phyloP scores from a whole-genome alignment of 2,113 vertebrate species.

The Corapipo altera region DNA sequence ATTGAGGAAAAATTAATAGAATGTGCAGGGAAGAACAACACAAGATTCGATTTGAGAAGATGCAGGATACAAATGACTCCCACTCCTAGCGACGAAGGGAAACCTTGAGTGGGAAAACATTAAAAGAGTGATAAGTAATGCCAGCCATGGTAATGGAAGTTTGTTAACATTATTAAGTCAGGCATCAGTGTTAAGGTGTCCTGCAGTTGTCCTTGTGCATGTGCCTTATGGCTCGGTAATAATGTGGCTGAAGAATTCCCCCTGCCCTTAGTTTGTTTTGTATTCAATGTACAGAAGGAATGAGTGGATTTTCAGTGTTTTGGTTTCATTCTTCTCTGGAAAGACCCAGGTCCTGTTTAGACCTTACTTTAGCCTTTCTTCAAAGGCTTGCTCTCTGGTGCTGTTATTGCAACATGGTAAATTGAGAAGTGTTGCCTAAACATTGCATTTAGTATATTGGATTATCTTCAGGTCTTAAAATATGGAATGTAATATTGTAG shows the following conservation, averaged over 20 bases:
- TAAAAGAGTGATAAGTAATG: neutral
- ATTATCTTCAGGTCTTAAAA: neutral
- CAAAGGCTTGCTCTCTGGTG: neutral
- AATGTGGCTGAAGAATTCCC: neutral
- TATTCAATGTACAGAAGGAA: neutral
- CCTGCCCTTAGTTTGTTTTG: neutral
- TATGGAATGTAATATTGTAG: neutral
- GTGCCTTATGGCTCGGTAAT: neutral
- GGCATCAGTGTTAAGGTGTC: neutral
- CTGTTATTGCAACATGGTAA: neutral
- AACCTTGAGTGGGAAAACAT: neutral
- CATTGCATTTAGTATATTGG: neutral
- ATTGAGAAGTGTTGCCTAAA: neutral
- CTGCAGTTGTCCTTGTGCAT: neutral
- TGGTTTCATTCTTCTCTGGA: neutral
- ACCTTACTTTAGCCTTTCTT: neutral
- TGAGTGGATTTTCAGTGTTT: neutral
- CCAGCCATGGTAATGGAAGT: neutral
- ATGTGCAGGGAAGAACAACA: neutral
- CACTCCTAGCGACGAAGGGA: neutral
- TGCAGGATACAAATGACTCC: neutral
- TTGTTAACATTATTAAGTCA: neutral
- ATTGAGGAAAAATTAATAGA: conserved; percentile 22
- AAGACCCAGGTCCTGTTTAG: neutral
- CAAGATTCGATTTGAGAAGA: neutral